phyloP scores from a whole-genome alignment of 2,797 vertebrate genomes.

The Echiichthys vipera region DNA sequence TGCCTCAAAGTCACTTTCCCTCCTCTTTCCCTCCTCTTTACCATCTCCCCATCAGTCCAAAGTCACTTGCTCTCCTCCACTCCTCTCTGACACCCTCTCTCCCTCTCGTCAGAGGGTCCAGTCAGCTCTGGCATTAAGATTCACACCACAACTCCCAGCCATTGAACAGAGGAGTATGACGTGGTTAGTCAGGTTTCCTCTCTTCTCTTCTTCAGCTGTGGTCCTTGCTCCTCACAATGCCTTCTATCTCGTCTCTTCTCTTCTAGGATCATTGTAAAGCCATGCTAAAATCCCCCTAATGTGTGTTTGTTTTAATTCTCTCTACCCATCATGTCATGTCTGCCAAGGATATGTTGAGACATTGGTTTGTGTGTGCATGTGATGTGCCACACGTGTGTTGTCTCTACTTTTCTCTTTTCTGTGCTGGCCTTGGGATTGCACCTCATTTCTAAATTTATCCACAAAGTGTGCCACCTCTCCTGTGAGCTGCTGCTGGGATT shows the following conservation, averaged over 20 bases:
- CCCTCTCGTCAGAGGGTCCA: constrained; percentile 62
- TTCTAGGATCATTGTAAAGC: constrained; percentile 3
- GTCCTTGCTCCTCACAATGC: not conserved
- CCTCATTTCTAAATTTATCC: constrained; percentile 89
- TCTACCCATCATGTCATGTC: not conserved
- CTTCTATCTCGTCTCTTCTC: not conserved
- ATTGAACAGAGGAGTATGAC: constrained; percentile 29
- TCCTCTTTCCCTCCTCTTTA: constrained; percentile 36
- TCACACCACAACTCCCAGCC: constrained; percentile 47
- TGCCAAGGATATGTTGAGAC: constrained; percentile 26
- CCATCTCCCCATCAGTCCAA: constrained; percentile 44
- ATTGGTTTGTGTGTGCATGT: constrained; percentile 11
- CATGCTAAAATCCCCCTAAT: not conserved
- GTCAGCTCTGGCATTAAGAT: constrained; percentile 54
- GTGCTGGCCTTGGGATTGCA: constrained; percentile 82
- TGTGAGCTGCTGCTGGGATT: constrained; percentile 91
- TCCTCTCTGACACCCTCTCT: constrained; percentile 26
- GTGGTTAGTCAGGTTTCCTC: constrained; percentile 3
- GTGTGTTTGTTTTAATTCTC: constrained; percentile 9
- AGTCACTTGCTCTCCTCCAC: constrained; percentile 37
- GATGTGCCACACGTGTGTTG: constrained; percentile 53
- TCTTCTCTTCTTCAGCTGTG: not conserved
- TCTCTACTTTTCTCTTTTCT: constrained; percentile 58
- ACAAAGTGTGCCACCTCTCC: constrained; percentile 94
- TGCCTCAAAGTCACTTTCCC: constrained; percentile 72